Base-by-base conservation (phyloP, 2,888 invertebrate species). In the Diarsia mendica region DNA sequence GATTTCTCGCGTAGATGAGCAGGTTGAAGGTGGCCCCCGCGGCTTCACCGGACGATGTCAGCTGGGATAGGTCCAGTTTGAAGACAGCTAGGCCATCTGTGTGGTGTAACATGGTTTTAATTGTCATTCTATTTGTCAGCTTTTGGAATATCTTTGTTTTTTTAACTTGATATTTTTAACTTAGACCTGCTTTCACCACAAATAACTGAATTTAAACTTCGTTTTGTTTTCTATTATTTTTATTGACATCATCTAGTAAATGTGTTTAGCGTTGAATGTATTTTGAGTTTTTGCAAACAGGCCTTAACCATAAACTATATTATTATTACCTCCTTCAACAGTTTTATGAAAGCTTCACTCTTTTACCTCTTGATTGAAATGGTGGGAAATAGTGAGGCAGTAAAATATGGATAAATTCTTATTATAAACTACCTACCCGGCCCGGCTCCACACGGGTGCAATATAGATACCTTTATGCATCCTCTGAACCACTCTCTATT, bases 1-100 rank as follows among this genome's bases (percentile, higher is more conserved):
- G 97, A 94, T 99, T 99, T 87, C 97, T 97, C 76, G 98, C 98
- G 93, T 98, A 99, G 86, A 98, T 98, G 83, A 98, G 97, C 85
- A 99, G 97, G 91, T 98, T 97, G 88, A 98, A 97, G 49, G 98
- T 97, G 65, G 97, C 97, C 48, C 93, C 91, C 44, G 95, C 94
- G 18, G 86, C 90, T 60, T 95, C 95, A 20, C 94, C 93, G 10
- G 87, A 83, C 2, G 97, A 97, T 66, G 97, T 94, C 75, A 98
- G 93, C 89, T 98, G 98, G 6, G 97, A 96, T 66, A 98, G 90
- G 86, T 97, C 97, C 87, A 97, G 92, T 80, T 94, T 95, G 89
- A 96, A 96, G 3, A 92, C 91, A 33, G 94, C 95, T 53, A 95
- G 84, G 10, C 96, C 95, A 90, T 96, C 96, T 96, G 89, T 51